Conservation (phyloP, 2,888 invertebrate species). For the Dryomyza anilis region DNA sequence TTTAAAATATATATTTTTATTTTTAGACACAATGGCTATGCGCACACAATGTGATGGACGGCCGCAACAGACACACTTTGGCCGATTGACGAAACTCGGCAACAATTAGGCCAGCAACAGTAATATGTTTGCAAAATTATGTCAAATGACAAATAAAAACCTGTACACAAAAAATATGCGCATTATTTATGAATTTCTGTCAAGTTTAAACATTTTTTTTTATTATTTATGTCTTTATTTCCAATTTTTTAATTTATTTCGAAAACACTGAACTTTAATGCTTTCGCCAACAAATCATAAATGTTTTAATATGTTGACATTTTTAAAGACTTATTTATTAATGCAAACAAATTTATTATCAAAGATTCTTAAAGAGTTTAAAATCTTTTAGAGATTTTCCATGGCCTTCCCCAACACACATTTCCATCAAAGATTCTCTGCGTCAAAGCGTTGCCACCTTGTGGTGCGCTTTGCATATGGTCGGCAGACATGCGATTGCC, state of each 20-base stretch:
- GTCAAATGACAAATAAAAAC: neutral
- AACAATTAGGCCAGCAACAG: no score
- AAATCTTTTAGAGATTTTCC: neutral
- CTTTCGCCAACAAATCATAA: no score
- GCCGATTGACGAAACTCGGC: neutral
- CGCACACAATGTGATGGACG: neutral
- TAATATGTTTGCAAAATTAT: constrained; percentile 1
- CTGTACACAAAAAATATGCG: neutral
- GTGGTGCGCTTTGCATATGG: neutral
- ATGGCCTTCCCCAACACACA: neutral
- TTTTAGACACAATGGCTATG: neutral
- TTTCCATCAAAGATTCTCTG: neutral
- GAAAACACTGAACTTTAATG: neutral
- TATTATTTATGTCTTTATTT: neutral
- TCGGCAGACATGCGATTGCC: neutral
- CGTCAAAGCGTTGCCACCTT: neutral
- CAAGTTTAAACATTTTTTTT: no score
- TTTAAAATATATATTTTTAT: no score
- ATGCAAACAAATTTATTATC: no score
- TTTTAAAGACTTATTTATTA: no score
- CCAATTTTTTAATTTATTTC: neutral
- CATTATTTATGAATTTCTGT: no score
- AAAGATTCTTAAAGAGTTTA: no score
- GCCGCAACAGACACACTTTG: neutral
- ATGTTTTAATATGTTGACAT: no score